These are phyloP conservation scores for Cyaniris semiargus DNA, from an alignment of 2,888 invertebrate species.

Conservation along the genomic window DNA sequence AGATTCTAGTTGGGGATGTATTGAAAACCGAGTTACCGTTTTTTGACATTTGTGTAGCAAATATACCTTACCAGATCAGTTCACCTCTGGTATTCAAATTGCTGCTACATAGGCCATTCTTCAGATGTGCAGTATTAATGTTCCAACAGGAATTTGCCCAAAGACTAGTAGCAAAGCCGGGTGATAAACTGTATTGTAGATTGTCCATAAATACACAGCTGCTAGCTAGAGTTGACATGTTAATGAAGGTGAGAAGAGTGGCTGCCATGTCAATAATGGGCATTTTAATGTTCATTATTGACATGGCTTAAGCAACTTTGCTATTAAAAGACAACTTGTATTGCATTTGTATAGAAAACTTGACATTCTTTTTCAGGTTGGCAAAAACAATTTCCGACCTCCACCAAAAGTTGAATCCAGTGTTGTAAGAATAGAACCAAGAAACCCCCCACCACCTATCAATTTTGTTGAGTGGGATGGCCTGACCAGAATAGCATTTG, in stretches of 20 bases:
- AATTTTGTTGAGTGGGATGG: conserved; percentile 99
- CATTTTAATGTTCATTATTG: neutral
- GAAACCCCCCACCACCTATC: conserved; percentile 97
- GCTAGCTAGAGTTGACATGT: conserved; percentile 94
- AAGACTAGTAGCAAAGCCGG: conserved; percentile 96
- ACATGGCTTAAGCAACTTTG: neutral
- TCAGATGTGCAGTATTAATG: conserved; percentile 98
- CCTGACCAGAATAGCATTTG: conserved; percentile 95
- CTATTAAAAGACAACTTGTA: neutral
- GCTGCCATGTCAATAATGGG: neutral
- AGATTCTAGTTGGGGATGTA: conserved; percentile 96
- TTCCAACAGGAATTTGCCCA: conserved; percentile 99
- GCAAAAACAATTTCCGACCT: conserved; percentile 98
- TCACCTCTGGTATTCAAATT: conserved; percentile 98
- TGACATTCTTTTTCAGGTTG: conserved; percentile 82
- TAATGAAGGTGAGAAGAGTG: conserved; percentile 89
- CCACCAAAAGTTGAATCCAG: conserved; percentile 99
- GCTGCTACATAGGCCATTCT: conserved; percentile 90
- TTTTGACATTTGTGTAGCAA: conserved; percentile 99
- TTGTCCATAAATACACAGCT: conserved; percentile 98
- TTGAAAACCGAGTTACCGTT: conserved; percentile 96
- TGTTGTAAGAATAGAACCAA: conserved; percentile 98
- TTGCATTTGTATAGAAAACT: neutral
- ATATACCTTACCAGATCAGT: conserved; percentile 98
- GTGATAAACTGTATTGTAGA: conserved; percentile 97